Conservation (phyloP, 2,113 vertebrate genomes). For the Etia nguti region DNA sequence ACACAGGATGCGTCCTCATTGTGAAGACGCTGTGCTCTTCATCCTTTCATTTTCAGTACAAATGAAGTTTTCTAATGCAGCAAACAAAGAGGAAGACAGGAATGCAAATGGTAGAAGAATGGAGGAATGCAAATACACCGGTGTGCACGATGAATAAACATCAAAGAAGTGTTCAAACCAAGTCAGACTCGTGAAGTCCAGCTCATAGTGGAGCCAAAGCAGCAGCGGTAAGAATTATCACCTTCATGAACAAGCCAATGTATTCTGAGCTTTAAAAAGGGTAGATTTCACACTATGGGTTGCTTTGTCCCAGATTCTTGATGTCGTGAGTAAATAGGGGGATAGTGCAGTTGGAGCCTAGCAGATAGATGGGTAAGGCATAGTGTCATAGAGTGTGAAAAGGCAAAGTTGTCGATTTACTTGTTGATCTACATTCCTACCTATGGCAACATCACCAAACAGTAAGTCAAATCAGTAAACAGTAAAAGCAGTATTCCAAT, state of each 20-base stretch:
- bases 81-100: neutral
- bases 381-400: neutral
- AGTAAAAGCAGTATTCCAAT: neutral
- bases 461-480: neutral
- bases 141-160: neutral
- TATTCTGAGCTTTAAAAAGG: neutral
- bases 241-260: neutral
- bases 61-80: neutral
- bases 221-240: neutral
- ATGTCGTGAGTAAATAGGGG: neutral
- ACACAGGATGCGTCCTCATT: neutral
- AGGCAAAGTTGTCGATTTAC: neutral
- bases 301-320: neutral
- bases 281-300: neutral
- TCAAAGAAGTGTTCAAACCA: neutral
- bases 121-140: neutral
- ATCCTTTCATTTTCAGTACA: neutral
- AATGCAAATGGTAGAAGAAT: neutral
- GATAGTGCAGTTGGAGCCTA: neutral
- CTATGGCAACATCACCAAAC: neutral
- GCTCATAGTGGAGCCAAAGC: neutral
- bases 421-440: neutral
- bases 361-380: neutral
- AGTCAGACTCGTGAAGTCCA: neutral
- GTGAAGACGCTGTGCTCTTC: neutral